phyloP scores from a whole-genome alignment of 2,113 vertebrate genomes.

The Meleagris gallopavo region DNA sequence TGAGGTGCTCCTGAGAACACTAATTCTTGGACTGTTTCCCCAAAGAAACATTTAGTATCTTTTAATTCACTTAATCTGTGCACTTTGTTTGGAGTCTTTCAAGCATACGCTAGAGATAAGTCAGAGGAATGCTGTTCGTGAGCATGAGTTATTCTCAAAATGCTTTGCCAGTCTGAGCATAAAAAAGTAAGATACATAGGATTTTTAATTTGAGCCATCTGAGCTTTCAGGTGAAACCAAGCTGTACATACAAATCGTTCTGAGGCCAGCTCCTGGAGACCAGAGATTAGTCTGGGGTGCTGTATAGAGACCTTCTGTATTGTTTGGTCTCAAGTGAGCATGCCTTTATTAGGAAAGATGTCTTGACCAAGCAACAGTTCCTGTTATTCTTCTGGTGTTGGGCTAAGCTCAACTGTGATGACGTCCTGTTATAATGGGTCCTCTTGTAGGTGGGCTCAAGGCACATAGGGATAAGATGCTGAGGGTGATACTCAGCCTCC shows the following conservation, averaged over 20 bases:
- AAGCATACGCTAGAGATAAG: slow-evolving; percentile 33
- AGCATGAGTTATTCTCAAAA: slow-evolving; percentile 3
- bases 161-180: background rate
- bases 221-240: background rate
- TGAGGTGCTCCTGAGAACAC: background rate
- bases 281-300: background rate
- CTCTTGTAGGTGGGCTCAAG: background rate
- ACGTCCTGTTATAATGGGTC: background rate
- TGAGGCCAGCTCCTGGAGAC: background rate
- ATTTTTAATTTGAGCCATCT: background rate
- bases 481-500: background rate
- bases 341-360: background rate
- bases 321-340: background rate
- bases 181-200: background rate
- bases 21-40: background rate
- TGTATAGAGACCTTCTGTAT: background rate
- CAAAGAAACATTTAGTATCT: background rate
- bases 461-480: background rate
- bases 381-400: background rate
- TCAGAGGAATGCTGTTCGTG: background rate
- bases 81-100: slow-evolving; percentile 24
- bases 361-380: background rate
- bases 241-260: background rate
- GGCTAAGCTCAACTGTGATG: background rate
- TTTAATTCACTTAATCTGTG: slow-evolving; percentile 48